These are phyloP conservation scores for Caenorhabditis briggsae DNA, from an alignment of 1,140 invertebrate genomes.

Conservation along the genomic window DNA sequence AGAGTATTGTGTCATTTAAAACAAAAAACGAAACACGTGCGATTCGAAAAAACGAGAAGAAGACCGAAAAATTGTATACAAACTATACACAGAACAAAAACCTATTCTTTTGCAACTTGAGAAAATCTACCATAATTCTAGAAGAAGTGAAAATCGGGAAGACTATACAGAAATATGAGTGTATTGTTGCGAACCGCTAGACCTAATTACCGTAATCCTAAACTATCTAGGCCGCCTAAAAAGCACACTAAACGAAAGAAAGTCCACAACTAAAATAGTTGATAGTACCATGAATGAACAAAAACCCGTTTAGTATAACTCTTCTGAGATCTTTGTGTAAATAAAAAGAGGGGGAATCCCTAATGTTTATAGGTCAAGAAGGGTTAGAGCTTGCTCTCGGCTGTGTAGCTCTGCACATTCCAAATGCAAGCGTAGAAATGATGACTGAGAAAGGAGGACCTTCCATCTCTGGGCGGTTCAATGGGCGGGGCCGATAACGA, in stretches of 20 bases:
- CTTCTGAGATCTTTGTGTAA: not conserved
- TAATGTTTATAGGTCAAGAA: not conserved
- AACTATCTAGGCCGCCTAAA: too few species aligned
- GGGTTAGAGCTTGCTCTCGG: not conserved
- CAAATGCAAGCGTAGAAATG: not conserved
- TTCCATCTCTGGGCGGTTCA: not conserved
- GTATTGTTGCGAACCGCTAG: too few species aligned
- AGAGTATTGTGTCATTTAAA: conserved; percentile 25
- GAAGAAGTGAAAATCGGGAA: too few species aligned
- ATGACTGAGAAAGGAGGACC: not conserved
- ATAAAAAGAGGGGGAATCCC: not conserved
- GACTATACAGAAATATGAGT: too few species aligned
- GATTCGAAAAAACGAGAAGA: not conserved
- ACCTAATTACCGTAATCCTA: too few species aligned
- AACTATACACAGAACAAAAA: not conserved
- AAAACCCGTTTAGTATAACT: too few species aligned
- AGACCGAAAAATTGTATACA: not conserved
- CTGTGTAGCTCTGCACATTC: not conserved
- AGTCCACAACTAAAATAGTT: too few species aligned
- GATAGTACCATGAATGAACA: too few species aligned
- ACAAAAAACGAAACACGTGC: not conserved
- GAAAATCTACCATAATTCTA: too few species aligned
- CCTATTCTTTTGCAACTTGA: too few species aligned
- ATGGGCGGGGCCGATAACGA: not conserved
- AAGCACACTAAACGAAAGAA: too few species aligned